Evolutionary conservation across 2,797 vertebrate genomes (phyloP), one percentile per base, ranked within the genome.

Genomic region (Aphelocoma californica): DNA sequence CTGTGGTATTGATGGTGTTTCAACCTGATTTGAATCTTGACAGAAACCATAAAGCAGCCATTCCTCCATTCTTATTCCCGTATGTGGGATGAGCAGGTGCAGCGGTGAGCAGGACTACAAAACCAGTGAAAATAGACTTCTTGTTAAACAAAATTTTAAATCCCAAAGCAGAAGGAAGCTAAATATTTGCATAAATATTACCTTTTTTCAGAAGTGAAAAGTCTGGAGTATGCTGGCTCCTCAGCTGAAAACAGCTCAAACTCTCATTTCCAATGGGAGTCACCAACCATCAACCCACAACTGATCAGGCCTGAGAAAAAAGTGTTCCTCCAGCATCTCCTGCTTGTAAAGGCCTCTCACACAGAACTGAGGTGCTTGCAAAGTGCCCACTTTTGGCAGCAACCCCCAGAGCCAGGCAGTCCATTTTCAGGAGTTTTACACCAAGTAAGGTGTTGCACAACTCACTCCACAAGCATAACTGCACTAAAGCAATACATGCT

Each of bases 371-470:
- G 48, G 18, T 42, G 20, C 32, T 72, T 53, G 32, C 31, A 34
- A 38, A 75, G 40, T 16, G 7, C 57, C 26, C 0, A 0, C 44
- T 58, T 78, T 40, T 32, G 34, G n/a, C 8, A 9, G 40, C 53
- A 45, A 10, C 23, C 13, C 19, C 28, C 25, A 50, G 57, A 69
- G 61, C 8, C 78, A 54, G 31, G 31, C 18, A 60, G 21, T 12
- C 40, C 1, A 2, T 34, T 75, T 75, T 31, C 42, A 42, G 50
- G 54, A 72, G 24, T 69, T 72, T 36, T 26, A 38, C 24, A 57
- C 10, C 4, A 12, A 32, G 15, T 14, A 36, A 40, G 73, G 16
- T 4, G 6, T 26, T 13, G 14, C 18, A 32, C 44, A 62, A 29
- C 24, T 70, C 44, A 4, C 28, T 66, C 50, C 7, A 23, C 21